Conservation (phyloP, 2,888 invertebrate species). For the Anthrax anthrax region DNA sequence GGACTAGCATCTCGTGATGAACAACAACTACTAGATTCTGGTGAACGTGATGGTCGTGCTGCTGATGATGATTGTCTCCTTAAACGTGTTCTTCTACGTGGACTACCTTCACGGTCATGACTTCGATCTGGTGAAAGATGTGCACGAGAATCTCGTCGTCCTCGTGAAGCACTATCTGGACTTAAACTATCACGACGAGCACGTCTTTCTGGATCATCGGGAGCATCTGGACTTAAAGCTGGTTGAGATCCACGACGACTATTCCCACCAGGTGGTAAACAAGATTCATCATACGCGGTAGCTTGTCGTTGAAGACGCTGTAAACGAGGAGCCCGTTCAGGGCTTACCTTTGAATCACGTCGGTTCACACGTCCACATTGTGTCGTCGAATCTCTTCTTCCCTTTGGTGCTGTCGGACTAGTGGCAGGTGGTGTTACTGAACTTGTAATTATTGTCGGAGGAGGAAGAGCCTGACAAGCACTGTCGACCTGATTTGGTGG, state of each 20-base stretch:
- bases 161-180: constrained; percentile 71
- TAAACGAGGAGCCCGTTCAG: constrained; percentile 45
- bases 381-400: constrained; percentile 68
- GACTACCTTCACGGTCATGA: constrained; percentile 67
- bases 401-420: constrained; percentile 53
- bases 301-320: constrained; percentile 70
- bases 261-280: constrained; percentile 51
- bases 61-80: constrained; percentile 70
- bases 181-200: constrained; percentile 77
- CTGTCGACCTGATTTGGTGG: constrained; percentile 40
- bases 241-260: constrained; percentile 69
- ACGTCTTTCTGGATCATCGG: constrained; percentile 52
- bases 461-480: constrained; percentile 46
- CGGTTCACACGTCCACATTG: constrained; percentile 57
- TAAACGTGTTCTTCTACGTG: constrained; percentile 53
- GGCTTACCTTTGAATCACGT: constrained; percentile 54
- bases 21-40: constrained; percentile 62
- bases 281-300: constrained; percentile 77
- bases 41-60: constrained; percentile 46
- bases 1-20: constrained; percentile 73
- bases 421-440: constrained; percentile 72
- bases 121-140: constrained; percentile 68
- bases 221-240: constrained; percentile 64
- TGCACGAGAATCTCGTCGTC: constrained; percentile 59
- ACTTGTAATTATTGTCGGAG: constrained; percentile 69